Conservation (phyloP, 2,888 invertebrate species). For the Habroteleia sp. region DNA sequence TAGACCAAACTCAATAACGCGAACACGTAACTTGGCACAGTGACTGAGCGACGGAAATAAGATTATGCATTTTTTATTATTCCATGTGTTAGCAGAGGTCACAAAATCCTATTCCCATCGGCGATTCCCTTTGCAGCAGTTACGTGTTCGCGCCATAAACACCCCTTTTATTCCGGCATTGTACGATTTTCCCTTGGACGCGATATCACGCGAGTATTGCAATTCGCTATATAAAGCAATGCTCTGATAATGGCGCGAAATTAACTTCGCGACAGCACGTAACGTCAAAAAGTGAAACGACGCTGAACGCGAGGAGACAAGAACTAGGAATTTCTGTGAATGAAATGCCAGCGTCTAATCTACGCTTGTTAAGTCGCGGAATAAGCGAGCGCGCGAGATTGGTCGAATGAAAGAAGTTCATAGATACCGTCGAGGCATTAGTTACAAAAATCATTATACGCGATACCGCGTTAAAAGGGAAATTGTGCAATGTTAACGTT, state of each 20-base stretch:
- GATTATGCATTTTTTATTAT: slow-evolving; percentile 43
- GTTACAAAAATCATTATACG: slow-evolving; percentile 42
- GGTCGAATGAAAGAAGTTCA: slow-evolving; percentile 41
- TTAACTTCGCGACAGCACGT: slow-evolving; percentile 1
- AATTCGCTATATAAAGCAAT: too few relatives aligned
- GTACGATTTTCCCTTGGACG: slow-evolving; percentile 16
- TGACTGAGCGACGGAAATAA: slow-evolving; percentile 23
- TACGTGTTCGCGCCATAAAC: slow-evolving; percentile 15
- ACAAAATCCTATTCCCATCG: slow-evolving; percentile 38
- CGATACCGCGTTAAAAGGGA: slow-evolving; percentile 50
- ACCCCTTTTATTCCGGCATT: slow-evolving; percentile 17
- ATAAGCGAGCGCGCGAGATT: slow-evolving; percentile 20
- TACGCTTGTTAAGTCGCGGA: slow-evolving; percentile 24
- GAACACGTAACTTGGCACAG: slow-evolving; percentile 7
- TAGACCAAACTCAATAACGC: slow-evolving; percentile 6
- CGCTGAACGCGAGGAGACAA: background rate
- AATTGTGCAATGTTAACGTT: slow-evolving; percentile 48
- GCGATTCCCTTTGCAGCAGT: slow-evolving; percentile 31
- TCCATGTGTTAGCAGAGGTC: slow-evolving; percentile 25
- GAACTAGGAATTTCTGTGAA: background rate
- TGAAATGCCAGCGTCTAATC: slow-evolving; percentile 29
- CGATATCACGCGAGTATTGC: slow-evolving; percentile 15
- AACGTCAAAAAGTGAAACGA: too few relatives aligned
- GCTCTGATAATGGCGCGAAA: slow-evolving; percentile 13
- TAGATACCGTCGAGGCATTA: slow-evolving; percentile 29